Conservation (phyloP, 1,140 invertebrate species). For the Medauroidea extradentata region DNA sequence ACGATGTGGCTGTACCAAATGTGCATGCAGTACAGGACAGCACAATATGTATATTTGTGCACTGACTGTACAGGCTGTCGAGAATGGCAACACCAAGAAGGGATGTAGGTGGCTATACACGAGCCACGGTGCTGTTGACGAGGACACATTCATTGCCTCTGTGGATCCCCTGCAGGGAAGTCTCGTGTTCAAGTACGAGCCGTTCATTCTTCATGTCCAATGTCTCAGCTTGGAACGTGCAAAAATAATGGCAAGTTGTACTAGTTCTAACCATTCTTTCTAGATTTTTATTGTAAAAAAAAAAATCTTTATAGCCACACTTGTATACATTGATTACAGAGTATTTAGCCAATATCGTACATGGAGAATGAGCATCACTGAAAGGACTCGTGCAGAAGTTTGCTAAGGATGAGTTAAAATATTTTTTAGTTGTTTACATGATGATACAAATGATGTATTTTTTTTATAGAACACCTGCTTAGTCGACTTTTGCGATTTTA, state of each 20-base stretch:
- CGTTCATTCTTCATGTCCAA: conserved; percentile 51
- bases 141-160: conserved; percentile 29
- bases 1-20: too few species aligned
- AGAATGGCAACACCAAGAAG: conserved; percentile 37
- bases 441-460: not conserved
- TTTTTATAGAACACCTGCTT: not conserved
- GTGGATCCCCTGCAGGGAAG: conserved; percentile 19
- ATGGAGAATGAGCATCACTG: too few species aligned
- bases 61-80: conserved; percentile 8
- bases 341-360: too few species aligned
- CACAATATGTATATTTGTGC: too few species aligned
- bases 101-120: conserved; percentile 48
- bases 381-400: too few species aligned
- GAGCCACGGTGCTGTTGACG: conserved; percentile 38
- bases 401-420: not conserved
- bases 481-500: not conserved
- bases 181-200: conserved; percentile 49
- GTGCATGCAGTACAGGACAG: too few species aligned
- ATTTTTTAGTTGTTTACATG: not conserved
- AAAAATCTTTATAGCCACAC: not conserved
- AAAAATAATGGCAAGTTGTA: conserved; percentile 31
- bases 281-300: not conserved
- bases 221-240: conserved; percentile 43
- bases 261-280: not conserved
- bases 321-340: too few species aligned